Evolutionary conservation across 2,888 invertebrate species (phyloP), one percentile per base, ranked within the genome.

Genomic region (Diaprepes abbreviatus): DNA sequence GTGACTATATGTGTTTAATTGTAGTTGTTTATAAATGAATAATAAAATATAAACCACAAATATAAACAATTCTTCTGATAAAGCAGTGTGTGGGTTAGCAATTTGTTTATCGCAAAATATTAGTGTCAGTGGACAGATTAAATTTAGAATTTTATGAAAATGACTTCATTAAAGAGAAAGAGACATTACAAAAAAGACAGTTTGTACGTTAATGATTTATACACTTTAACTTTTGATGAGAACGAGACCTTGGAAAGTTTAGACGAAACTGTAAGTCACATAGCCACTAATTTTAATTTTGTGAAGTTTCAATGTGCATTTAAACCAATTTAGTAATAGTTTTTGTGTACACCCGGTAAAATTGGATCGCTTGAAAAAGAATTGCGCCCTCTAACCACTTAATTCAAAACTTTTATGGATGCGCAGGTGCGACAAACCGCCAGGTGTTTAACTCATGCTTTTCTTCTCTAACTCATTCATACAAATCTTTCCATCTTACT

Each of bases 111-210:
- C 33, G 24, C 16, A 38, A 24, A 3, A 17, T 35, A 57, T 38
- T 16, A 21, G 40, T 59, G 40, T 16, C 48, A 45, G 35, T 50
- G 36, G 12, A 40, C 21, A 36, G 16, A 38, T 6, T 58, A 36
- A 57, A 19, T 28, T 24, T 50, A 50, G 28, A 50, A 24, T 7
- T 50, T 16, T 3, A 28, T 19, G 24, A 45, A 72, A 70, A 81
- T 81, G 82, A 76, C 87, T 77, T 84, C 83, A 73, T 76, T 82
- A 73, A 84, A 83, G 73, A 78, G 84, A 52, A 86, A 90, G 83
- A 88, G 93, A 79, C 93, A 94, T 85, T 94, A 94, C 83, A 94
- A 94, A 85, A 94, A 94, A 85, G 94, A 94, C 81, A 93, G 93
- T 48, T 86, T 93, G 76, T 94, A 93, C 85, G 89, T 94, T 70